These are phyloP conservation scores for Gymnopithys bicolor DNA, from an alignment of 2,797 vertebrate species.

Conservation along the genomic window DNA sequence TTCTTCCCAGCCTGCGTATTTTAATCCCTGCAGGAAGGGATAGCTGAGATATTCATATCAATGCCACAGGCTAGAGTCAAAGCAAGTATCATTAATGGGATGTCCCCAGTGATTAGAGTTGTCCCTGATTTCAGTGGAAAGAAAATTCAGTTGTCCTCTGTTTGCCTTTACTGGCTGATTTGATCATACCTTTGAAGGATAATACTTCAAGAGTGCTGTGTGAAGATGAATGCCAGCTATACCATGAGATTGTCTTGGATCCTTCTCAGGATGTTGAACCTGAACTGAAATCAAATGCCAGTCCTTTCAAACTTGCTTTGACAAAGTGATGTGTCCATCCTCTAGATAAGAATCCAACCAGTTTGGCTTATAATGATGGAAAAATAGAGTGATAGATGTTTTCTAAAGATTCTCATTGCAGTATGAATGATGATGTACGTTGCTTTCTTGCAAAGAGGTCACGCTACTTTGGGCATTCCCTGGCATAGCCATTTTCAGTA, in stretches of 20 bases:
- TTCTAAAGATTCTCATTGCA: neutral
- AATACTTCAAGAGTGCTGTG: neutral
- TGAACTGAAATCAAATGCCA: neutral
- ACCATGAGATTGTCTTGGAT: neutral
- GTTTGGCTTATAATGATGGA: neutral
- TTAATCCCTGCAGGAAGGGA: slow-evolving; percentile 10
- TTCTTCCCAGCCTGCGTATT: neutral
- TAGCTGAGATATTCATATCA: slow-evolving; percentile 1
- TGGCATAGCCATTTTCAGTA: neutral
- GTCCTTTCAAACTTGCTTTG: neutral
- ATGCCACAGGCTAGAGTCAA: neutral
- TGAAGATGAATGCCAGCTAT: neutral
- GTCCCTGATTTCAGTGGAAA: neutral
- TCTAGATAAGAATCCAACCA: neutral
- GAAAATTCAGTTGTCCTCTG: neutral
- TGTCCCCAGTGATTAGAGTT: neutral
- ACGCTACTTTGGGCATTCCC: neutral
- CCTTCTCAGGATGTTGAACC: neutral
- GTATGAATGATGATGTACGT: neutral
- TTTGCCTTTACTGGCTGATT: neutral
- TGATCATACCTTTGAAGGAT: neutral
- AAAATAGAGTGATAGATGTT: neutral
- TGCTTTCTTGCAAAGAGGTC: neutral
- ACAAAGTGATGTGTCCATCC: neutral
- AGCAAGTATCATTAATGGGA: neutral